A percentile compares a stretch with the other conserved stretches of the same genome.
Conservation (phyloP, 1,140 invertebrate genomes). For the Macrobrachium rosenbergii region DNA sequence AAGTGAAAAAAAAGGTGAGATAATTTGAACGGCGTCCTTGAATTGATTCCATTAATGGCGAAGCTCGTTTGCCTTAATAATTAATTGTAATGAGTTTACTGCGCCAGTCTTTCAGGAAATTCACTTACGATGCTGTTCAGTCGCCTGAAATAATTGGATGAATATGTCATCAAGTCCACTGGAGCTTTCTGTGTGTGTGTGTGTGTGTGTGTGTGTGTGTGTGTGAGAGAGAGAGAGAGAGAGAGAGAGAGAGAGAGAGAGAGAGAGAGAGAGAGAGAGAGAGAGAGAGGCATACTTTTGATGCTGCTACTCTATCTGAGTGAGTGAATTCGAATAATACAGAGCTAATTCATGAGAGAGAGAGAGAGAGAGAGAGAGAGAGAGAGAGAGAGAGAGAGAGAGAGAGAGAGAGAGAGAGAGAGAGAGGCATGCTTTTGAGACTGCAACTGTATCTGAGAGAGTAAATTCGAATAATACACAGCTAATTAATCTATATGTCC, state of each 20-base stretch:
- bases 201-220: too few relatives aligned
- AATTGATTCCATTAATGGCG: neutral
- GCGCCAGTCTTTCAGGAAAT: too few relatives aligned
- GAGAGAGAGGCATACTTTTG: conserved; percentile 10
- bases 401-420: too few relatives aligned
- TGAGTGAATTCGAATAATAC: neutral
- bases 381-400: too few relatives aligned
- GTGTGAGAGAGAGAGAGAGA: conserved; percentile 12
- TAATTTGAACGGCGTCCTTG: neutral
- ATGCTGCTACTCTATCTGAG: too few relatives aligned
- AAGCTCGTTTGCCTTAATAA: neutral
- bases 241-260: conserved; percentile 14
- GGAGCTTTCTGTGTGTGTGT: too few relatives aligned
- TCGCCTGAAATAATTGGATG: neutral
- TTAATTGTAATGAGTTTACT: neutral
- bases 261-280: conserved; percentile 12
- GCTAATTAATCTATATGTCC: too few relatives aligned
- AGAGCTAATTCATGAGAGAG: neutral
- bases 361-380: conserved; percentile 10
- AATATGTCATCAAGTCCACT: neutral
- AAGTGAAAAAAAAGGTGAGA: too few relatives aligned
- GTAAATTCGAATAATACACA: too few relatives aligned
- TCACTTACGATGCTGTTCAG: too few relatives aligned
- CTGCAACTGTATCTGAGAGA: too few relatives aligned
- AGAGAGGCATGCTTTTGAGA: too few relatives aligned